A percentile compares a stretch with the other conserved stretches of the same genome.
These are phyloP conservation scores for Tineola bisselliella DNA, from an alignment of 2,888 invertebrate genomes.

Conservation along the genomic window DNA sequence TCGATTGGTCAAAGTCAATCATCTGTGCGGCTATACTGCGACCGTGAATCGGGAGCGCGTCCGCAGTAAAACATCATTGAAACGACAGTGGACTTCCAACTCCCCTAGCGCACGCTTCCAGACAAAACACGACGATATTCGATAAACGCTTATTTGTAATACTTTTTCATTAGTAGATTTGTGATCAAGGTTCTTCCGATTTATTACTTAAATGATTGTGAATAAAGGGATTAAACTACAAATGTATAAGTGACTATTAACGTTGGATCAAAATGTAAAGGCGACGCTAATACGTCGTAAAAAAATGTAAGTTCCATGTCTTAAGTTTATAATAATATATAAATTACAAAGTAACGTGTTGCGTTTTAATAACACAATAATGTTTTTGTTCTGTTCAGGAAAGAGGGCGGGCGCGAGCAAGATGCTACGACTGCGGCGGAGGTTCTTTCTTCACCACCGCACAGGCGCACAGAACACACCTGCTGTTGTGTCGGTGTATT, in stretches of 20 bases:
- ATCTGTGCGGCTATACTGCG: constrained; percentile 49
- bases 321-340: too few species aligned
- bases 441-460: constrained; percentile 22
- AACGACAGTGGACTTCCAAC: constrained; percentile 1
- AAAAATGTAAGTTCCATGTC: constrained; percentile 51
- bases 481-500: constrained; percentile 65
- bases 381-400: neutral
- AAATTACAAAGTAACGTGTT: neutral
- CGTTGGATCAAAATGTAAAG: constrained; percentile 53
- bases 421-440: constrained; percentile 51
- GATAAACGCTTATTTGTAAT: neutral
- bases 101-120: constrained; percentile 22
- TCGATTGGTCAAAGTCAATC: constrained; percentile 63
- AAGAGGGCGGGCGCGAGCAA: constrained; percentile 60
- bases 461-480: constrained; percentile 53
- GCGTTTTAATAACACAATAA: too few species aligned
- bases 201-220: neutral
- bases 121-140: neutral
- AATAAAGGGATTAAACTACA: constrained; percentile 24
- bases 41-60: constrained; percentile 45
- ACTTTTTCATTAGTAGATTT: neutral
- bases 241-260: constrained; percentile 30
- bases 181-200: neutral
- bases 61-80: neutral
- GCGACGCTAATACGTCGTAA: constrained; percentile 45